phyloP scores from a whole-genome alignment of 2,113 vertebrate genomes.

The Cathartes aura region DNA sequence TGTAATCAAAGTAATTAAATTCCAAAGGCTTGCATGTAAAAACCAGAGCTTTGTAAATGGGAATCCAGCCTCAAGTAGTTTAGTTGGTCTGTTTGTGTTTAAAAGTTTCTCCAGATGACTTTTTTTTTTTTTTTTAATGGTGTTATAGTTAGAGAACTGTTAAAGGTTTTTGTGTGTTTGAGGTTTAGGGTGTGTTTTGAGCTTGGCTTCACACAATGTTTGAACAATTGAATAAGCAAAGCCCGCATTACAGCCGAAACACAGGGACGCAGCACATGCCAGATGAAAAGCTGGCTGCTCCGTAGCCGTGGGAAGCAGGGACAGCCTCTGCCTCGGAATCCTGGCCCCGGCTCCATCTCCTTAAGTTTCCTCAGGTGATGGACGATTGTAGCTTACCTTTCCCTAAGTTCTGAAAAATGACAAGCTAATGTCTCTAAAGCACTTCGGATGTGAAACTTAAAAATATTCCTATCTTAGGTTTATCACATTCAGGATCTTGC shows the following conservation, averaged over 20 bases:
- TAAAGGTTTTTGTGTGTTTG: background rate
- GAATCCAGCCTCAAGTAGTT: constrained; percentile 7
- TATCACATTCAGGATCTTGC: background rate
- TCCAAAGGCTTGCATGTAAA: constrained; percentile 45
- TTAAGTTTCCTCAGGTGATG: background rate
- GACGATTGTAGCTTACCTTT: background rate
- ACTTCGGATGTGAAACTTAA: background rate
- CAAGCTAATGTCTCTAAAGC: background rate
- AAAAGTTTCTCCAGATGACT: constrained; percentile 35
- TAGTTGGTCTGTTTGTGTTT: constrained; percentile 12
- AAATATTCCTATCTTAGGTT: background rate
- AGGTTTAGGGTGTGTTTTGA: constrained; percentile 37
- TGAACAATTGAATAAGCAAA: background rate
- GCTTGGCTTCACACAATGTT: background rate
- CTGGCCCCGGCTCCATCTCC: background rate
- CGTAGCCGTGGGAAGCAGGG: background rate
- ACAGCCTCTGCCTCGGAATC: background rate
- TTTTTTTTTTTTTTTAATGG: background rate
- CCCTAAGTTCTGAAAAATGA: background rate
- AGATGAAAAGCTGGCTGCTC: background rate
- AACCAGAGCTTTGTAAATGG: constrained; percentile 1
- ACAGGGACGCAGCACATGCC: fast-evolving
- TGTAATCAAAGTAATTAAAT: constrained; percentile 58
- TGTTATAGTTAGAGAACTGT: background rate
- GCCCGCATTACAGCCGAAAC: fast-evolving